phyloP scores from a whole-genome alignment of 2,113 vertebrate species.

The Suricata suricatta region DNA sequence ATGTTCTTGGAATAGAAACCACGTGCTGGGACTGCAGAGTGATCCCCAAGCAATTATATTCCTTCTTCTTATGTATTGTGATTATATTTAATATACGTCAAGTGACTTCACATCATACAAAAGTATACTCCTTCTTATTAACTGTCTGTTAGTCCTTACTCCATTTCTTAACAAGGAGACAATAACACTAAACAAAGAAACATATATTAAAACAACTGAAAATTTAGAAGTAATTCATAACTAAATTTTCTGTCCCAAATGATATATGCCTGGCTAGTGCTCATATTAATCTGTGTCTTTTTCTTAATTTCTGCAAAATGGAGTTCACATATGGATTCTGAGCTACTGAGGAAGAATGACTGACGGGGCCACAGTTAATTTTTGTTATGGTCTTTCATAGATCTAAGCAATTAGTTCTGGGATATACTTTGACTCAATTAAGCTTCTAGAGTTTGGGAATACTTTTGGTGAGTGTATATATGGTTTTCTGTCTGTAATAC shows the following conservation, averaged over 20 bases:
- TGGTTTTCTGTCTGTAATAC: not conserved
- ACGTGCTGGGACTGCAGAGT: not conserved
- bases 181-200: not conserved
- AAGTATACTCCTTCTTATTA: not conserved
- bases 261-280: not conserved
- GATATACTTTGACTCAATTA: not conserved
- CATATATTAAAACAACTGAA: not conserved
- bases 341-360: not conserved
- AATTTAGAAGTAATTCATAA: not conserved
- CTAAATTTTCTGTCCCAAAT: not conserved
- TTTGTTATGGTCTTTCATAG: not conserved
- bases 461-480: fast-evolving
- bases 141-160: not conserved
- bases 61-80: not conserved
- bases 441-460: not conserved
- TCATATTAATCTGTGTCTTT: not conserved
- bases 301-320: not conserved
- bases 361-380: not conserved
- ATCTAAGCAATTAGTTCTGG: not conserved
- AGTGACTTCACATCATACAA: not conserved
- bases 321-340: not conserved
- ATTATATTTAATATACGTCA: not conserved
- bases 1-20: not conserved
- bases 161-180: not conserved
- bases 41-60: not conserved